Percentiles rank a stretch among this genome's conserved stretches.
These are phyloP conservation scores for Caranx ignobilis DNA, from an alignment of 2,113 vertebrate genomes.

Conservation along the genomic window DNA sequence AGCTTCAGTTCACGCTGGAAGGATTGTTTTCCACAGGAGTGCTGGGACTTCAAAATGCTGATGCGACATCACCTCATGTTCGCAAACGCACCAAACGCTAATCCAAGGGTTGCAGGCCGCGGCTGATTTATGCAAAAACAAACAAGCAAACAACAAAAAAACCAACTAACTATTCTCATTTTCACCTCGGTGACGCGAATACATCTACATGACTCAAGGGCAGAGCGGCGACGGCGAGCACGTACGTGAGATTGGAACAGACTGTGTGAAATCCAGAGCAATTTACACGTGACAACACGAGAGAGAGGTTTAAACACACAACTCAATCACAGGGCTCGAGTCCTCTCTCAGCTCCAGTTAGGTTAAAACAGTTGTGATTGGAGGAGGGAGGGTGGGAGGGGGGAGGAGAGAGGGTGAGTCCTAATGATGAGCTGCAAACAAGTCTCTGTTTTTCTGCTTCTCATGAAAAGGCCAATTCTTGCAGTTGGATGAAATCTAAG, in stretches of 20 bases:
- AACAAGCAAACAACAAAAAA: constrained; percentile 1
- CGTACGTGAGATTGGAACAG: constrained; percentile 51
- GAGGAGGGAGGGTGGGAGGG: not conserved
- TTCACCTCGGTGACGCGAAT: constrained; percentile 50
- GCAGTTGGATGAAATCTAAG: constrained; percentile 71
- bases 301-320: constrained; percentile 41
- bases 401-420: not conserved
- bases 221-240: constrained; percentile 39
- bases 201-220: constrained; percentile 57
- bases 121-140: no score
- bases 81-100: not conserved
- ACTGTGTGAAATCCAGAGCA: constrained; percentile 46
- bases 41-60: constrained; percentile 57
- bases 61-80: constrained; percentile 50
- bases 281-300: constrained; percentile 45
- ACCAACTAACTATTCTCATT: constrained; percentile 65
- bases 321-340: constrained; percentile 46
- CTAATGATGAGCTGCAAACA: constrained; percentile 33
- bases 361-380: constrained; percentile 42
- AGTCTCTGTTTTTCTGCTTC: constrained; percentile 22
- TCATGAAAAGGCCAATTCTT: constrained; percentile 69
- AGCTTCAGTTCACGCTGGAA: not conserved
- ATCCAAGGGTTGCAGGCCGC: no score
- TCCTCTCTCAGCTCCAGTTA: constrained; percentile 49
- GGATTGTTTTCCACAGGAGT: constrained; percentile 2